Evolutionary conservation across 2,113 vertebrate genomes (phyloP), one percentile per base, ranked within the genome.

Genomic region (Macroglossus sobrinus): DNA sequence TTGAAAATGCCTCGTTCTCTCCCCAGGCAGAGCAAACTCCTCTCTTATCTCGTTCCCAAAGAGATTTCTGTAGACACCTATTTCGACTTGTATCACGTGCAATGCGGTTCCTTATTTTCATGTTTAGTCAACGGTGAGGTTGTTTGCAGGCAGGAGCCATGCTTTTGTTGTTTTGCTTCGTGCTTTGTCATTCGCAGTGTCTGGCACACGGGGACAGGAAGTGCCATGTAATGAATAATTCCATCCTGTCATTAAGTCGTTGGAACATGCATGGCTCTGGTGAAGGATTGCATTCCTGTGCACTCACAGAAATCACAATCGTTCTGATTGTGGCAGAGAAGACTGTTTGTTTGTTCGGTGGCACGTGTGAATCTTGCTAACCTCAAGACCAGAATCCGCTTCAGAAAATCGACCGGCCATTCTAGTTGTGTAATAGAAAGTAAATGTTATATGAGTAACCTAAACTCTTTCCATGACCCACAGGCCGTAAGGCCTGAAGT

Each of bases 71-170:
- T 1, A 3, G 0, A 21, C 15, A 33, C 24, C 19, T 30, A 7
- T 2, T 7, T 10, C 10, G 26, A 16, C 30, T 7, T 10, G 13
- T 1, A 18, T 21, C 35, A 4, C 14, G 2, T 12, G 68, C 19
- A 64, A 43, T 3, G 6, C 1, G 10, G 28, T 12, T 28, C 5
- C 47, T 33, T 4, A 43, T 35, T 21, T n/a, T 40, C 24, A 4
- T 4, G 15, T 28, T 28, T 38, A 47, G 33, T 71, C 43, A 18
- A 35, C 5, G 43, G 19, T 16, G 40, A 35, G 30, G 21, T 11
- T 22, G 13, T 16, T 50, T 55, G 40, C 11, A 21, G 6, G 50
- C 68, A 24, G 45, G 24, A 69, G 3, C 15, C 50, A 8, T 5
- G 38, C 18, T 80, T 76, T 53, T 75, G 18, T 47, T 30, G n/a